phyloP scores from a whole-genome alignment of 2,797 vertebrate species.

The Luscinia megarhynchos region DNA sequence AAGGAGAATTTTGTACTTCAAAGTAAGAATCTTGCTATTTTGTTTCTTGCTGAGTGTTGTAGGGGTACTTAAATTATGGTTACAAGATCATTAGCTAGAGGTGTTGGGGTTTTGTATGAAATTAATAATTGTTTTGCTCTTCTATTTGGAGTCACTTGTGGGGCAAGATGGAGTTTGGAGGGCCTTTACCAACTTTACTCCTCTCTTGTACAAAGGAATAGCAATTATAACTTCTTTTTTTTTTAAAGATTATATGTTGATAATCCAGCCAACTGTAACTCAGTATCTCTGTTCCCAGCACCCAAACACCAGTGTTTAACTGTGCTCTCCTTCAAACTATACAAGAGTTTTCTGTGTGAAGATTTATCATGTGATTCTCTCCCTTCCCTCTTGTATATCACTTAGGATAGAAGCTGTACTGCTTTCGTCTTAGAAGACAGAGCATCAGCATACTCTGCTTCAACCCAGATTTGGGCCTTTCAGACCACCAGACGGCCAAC shows the following conservation, averaged over 20 bases:
- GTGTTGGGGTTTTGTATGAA: background rate
- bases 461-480: slow-evolving; percentile 76
- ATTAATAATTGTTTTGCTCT: background rate
- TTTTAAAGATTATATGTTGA: background rate
- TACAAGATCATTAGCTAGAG: background rate
- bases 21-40: background rate
- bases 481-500: slow-evolving; percentile 74
- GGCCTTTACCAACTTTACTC: background rate
- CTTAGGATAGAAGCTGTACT: slow-evolving; percentile 79
- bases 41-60: background rate
- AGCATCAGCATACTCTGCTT: slow-evolving; percentile 73
- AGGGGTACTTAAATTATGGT: background rate
- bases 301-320: background rate
- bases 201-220: background rate
- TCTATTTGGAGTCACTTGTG: background rate
- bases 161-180: background rate
- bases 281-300: slow-evolving; percentile 4
- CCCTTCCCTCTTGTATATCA: slow-evolving; percentile 75
- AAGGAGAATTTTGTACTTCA: background rate
- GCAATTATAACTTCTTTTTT: background rate
- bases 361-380: slow-evolving; percentile 70
- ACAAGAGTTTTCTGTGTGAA: slow-evolving; percentile 54
- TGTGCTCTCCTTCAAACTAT: slow-evolving; percentile 48
- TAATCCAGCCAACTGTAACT: background rate
- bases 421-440: slow-evolving; percentile 77